Evolutionary conservation across 2,797 vertebrate species (phyloP).

Genomic region (Pteronotus mesoamericanus): DNA sequence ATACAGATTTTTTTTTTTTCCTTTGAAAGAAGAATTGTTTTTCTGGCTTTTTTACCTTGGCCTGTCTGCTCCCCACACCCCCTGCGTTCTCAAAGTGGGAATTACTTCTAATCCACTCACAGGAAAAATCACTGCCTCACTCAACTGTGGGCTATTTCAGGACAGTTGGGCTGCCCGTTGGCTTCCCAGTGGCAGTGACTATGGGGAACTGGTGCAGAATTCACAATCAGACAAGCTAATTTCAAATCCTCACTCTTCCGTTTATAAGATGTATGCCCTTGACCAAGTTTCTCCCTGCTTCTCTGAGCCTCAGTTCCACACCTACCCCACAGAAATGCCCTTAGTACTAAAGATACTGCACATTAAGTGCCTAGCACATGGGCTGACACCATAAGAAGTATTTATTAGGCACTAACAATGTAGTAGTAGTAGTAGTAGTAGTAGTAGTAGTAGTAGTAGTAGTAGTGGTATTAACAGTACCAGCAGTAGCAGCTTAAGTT

Average conservation of each 20-base stretch:
- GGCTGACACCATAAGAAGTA: neutral
- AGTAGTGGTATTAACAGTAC: neutral
- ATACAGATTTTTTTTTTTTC: slow-evolving; percentile 70
- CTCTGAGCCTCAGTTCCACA: neutral
- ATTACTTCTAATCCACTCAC: slow-evolving; percentile 60
- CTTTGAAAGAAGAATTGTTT: slow-evolving; percentile 76
- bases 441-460: neutral
- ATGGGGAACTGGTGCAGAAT: neutral
- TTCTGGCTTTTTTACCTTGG: slow-evolving; percentile 76
- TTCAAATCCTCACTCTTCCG: neutral
- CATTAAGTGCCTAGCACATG: neutral
- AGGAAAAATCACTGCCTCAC: slow-evolving; percentile 71
- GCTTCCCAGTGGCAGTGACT: neutral
- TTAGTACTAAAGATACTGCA: neutral
- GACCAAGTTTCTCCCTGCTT: neutral
- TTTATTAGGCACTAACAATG: neutral
- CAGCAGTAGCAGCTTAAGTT: neutral
- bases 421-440: neutral
- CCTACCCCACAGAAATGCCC: neutral
- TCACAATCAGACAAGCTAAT: neutral
- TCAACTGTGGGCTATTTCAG: slow-evolving; percentile 23
- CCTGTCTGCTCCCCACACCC: slow-evolving; percentile 75
- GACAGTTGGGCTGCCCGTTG: neutral
- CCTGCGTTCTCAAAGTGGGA: slow-evolving; percentile 35
- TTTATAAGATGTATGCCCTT: neutral